Conservation (phyloP, 1,140 invertebrate species). For the Panagrolaimus sp. region DNA sequence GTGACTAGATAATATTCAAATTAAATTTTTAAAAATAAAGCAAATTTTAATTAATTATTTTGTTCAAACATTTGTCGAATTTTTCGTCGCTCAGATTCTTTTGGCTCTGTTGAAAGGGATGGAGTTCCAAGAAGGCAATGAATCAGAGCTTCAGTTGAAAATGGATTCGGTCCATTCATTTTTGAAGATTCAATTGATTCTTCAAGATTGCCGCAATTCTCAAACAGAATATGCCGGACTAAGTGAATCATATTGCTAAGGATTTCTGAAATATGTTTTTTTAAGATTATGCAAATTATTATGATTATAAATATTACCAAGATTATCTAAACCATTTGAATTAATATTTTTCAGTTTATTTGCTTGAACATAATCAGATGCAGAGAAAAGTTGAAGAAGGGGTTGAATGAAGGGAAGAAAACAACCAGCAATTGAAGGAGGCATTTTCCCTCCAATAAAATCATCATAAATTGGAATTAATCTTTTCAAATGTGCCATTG, state of each 20-base stretch:
- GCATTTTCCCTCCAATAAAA: not conserved
- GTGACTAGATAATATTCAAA: too few species aligned
- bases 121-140: not conserved
- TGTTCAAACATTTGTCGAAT: constrained; percentile 16
- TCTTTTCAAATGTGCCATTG: not conserved
- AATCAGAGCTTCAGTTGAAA: not conserved
- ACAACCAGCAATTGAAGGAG: not conserved
- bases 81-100: constrained; percentile 3
- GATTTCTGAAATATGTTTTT: not conserved
- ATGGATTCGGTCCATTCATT: not conserved
- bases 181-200: not conserved
- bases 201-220: not conserved
- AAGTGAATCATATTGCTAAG: constrained; percentile 6
- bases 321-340: not conserved
- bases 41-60: not conserved
- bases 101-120: not conserved
- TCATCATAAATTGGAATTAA: constrained; percentile 16
- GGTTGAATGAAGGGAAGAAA: constrained; percentile 20
- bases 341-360: not conserved
- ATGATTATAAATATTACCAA: not conserved
- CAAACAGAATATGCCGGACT: not conserved
- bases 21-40: too few species aligned
- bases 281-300: not conserved
- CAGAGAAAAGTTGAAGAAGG: constrained; percentile 9
- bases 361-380: constrained; percentile 8